Evolutionary conservation across 2,888 invertebrate species (phyloP), one percentile per base, ranked within the genome.

Genomic region (Scaptomyza flava): DNA sequence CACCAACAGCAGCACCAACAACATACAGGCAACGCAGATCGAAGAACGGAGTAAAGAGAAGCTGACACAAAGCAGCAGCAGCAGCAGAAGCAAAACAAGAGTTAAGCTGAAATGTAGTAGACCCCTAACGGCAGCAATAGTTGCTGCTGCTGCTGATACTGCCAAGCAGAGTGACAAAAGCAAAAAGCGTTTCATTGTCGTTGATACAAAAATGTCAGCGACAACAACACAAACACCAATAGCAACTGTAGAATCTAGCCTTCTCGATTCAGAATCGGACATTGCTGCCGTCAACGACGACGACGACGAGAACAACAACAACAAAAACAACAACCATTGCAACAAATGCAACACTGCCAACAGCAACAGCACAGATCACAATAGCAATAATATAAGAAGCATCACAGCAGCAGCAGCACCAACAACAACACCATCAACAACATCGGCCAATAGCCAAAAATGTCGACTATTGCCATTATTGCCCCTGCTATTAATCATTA

Each of bases 81-180:
- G 52, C 34, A 65, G 52, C 42, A 57, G 52, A 31, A 65, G 52
- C 42, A 67, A 36, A 64, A 80, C 59, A 63, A 77, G 75, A 58
- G 79, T 72, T 6, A 77, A 79, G 33, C 77, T 77, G 77, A 77
- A 77, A 77, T 68, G 76, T 4, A 27, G 27, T 42, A 23, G 43
- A 52, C 30, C 66, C 50, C 2, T 47, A 51, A 31, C 48, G 53
- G 17, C 47, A 14, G 8, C 38, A 38, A 60, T 62, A 48, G 59
- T 73, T 58, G 71, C 58, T 61, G 66, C 58, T 61, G 66, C 58
- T 65, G 45, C 6, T 1, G 27, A 3, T 27, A 4, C 27, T 4
- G 4, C 17, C 43, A 67, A 38, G 23, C 36, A n/a, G 33, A 57
- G 12, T 42, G 57, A 60, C 42, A 64, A 14, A 20, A 67, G 56